A percentile compares a stretch with the other conserved stretches of the same genome.
Conservation (phyloP, 2,113 vertebrate genomes). For the Pteronura brasiliensis region DNA sequence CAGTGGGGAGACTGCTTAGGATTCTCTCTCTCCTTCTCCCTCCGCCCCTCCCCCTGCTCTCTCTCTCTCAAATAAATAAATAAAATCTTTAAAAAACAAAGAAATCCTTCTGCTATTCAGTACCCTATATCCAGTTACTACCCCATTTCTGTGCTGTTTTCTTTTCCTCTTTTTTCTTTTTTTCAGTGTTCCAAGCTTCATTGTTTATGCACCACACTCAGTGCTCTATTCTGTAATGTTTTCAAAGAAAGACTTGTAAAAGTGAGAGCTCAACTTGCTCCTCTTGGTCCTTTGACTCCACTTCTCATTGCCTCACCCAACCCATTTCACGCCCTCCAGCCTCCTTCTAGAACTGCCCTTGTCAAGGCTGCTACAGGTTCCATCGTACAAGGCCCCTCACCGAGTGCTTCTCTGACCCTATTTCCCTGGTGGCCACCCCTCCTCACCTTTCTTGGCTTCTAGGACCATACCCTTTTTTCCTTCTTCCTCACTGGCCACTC, state of each 20-base stretch:
- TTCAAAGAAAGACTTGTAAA: background rate
- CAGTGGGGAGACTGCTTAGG: background rate
- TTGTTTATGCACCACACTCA: too few relatives aligned
- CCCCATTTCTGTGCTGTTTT: background rate
- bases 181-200: too few relatives aligned
- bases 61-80: background rate
- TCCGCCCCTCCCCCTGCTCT: background rate
- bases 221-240: background rate
- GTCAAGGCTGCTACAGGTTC: background rate
- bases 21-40: background rate
- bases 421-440: background rate
- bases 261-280: background rate
- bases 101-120: background rate
- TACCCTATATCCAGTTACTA: background rate
- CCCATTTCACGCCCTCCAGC: background rate
- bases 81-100: background rate
- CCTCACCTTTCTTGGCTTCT: background rate
- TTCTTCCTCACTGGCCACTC: background rate
- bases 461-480: background rate
- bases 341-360: background rate
- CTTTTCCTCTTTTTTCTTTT: too few relatives aligned
- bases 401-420: background rate
- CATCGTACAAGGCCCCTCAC: background rate
- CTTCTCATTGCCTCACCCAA: background rate
- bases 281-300: background rate